A percentile compares a stretch with the other conserved stretches of the same genome.
Conservation (phyloP, 2,113 vertebrate genomes). For the Spermophilus dauricus region DNA sequence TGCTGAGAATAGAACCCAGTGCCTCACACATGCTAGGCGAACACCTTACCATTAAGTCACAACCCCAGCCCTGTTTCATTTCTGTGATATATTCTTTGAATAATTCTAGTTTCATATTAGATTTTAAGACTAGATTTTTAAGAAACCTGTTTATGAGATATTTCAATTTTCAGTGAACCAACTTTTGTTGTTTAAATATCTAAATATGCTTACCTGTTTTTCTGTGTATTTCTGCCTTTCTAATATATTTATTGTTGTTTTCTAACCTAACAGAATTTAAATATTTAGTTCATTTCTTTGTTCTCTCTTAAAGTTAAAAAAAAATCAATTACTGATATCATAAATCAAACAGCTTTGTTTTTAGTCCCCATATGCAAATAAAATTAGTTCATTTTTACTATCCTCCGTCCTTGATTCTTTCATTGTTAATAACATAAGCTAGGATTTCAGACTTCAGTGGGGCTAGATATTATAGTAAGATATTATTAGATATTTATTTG, state of each 20-base stretch:
- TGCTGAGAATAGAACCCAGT: no score
- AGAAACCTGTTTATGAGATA: background rate
- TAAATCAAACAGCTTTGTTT: slow-evolving; percentile 6
- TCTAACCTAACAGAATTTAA: slow-evolving; percentile 6
- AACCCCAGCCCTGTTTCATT: background rate
- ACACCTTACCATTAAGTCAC: no score
- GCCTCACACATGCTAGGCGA: no score
- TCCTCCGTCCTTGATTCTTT: background rate
- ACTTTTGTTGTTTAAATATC: slow-evolving; percentile 10
- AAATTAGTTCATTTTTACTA: background rate
- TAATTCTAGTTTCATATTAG: background rate
- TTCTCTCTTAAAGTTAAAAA: background rate
- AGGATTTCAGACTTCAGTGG: slow-evolving; percentile 6
- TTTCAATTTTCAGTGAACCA: slow-evolving; percentile 17
- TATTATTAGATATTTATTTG: background rate
- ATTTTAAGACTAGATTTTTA: slow-evolving; percentile 46
- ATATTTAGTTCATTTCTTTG: slow-evolving; percentile 18
- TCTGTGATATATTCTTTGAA: slow-evolving; percentile 25
- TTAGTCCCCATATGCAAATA: background rate
- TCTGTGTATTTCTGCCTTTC: background rate
- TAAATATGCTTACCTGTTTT: background rate
- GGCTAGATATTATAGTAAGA: background rate
- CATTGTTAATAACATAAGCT: background rate
- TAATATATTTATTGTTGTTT: background rate
- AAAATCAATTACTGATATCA: background rate